Evolutionary conservation across 2,113 vertebrate species (phyloP), one percentile per base, ranked within the genome.

Genomic region (Bos taurus): DNA sequence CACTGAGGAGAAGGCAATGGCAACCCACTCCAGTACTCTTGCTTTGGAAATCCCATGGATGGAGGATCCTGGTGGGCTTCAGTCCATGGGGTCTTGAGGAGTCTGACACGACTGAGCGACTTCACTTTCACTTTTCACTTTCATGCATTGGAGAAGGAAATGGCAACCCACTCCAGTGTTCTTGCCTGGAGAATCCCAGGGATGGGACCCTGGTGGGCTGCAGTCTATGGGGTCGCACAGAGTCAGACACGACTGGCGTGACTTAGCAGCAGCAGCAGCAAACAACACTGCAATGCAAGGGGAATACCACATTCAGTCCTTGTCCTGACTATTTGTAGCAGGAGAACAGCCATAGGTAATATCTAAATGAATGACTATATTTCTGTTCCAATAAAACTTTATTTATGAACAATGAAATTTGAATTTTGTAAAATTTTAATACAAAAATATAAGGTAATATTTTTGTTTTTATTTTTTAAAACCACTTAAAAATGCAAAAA

Each of bases 221-320:
- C 62, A 9, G 33, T 67, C 16, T 19, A 19, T 19, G 62, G 16
- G 62, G 16, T 67, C 1, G 0, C 62, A n/a, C 16, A 67, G 16
- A n/a, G 16, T 67, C 1, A 0, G 62, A 67, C 62, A n/a, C 0
- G 16, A n/a, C 4, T n/a, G 62, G 8, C 1, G 15, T 2, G 62
- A 67, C 7, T n/a, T 67, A 19, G 62, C 62, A 67, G 33, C 62
- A 67, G 30, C 30, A 64, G 33, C 33, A 67, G 62, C 62, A 67
- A 13, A 21, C 13, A 71, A 26, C 46, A n/a, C 78, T 89, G 54
- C 8, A 46, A 62, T 84, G 28, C 77, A 88, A 60, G 23, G 10
- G 50, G 26, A 23, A 28, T 46, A 21, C 28, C 28, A 62, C 77
- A 56, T 54, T 93, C 28, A 9, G 28, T 89, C n/a, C 52, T 36